phyloP scores from a whole-genome alignment of 2,797 vertebrate genomes.

The Hypotaenidia okinawae region DNA sequence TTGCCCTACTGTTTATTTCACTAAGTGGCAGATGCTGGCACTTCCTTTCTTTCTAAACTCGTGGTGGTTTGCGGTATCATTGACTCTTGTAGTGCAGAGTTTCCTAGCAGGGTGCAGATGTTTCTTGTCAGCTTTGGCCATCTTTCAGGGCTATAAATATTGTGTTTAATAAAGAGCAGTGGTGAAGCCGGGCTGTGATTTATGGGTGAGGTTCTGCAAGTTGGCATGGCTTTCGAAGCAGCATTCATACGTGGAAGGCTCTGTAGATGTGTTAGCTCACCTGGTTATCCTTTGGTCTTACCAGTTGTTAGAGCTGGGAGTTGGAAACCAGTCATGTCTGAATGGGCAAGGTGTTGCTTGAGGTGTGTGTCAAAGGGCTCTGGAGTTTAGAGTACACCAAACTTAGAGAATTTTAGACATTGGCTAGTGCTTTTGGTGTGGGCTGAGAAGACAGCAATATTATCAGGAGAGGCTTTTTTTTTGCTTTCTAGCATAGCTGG shows the following conservation, averaged over 20 bases:
- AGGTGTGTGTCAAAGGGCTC: background rate
- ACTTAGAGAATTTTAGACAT: background rate
- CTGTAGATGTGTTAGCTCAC: background rate
- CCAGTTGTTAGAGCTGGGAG: background rate
- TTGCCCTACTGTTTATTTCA: background rate
- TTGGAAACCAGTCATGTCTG: fast-evolving
- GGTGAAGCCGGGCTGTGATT: background rate
- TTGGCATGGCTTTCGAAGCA: background rate
- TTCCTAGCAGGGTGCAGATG: slow-evolving; percentile 30
- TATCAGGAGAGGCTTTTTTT: background rate
- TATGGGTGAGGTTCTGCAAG: background rate
- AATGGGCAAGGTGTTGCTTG: background rate
- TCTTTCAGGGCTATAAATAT: slow-evolving; percentile 46
- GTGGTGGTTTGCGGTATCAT: background rate
- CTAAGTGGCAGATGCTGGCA: background rate
- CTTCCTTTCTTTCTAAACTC: slow-evolving; percentile 7
- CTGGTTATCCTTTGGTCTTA: background rate
- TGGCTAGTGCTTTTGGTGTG: background rate
- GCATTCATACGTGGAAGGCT: background rate
- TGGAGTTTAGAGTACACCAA: background rate
- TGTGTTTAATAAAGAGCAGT: background rate
- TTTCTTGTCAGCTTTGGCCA: slow-evolving; percentile 49
- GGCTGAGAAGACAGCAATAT: background rate
- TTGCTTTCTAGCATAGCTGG: background rate
- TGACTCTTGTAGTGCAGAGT: background rate